phyloP scores from a whole-genome alignment of 2,888 invertebrate genomes.

The Xanthorhoe spadicearia region DNA sequence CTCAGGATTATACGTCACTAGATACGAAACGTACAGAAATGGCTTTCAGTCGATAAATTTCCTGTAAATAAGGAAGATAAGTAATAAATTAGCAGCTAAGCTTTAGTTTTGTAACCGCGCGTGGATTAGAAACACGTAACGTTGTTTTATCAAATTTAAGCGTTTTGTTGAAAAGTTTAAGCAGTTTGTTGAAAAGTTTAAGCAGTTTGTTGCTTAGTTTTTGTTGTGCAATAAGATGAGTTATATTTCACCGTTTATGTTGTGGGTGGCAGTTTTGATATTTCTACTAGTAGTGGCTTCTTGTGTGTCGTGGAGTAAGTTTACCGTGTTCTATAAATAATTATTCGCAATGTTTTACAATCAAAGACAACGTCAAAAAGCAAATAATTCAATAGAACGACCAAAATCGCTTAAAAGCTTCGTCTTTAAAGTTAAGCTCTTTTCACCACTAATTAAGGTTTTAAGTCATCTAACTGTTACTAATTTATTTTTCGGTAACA shows the following conservation, averaged over 20 bases:
- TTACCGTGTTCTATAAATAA: background rate
- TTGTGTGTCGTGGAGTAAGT: slow-evolving; percentile 51
- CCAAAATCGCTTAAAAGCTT: no score
- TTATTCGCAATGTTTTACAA: background rate
- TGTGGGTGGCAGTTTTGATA: slow-evolving; percentile 50
- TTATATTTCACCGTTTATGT: slow-evolving; percentile 42
- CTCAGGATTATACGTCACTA: slow-evolving; percentile 11
- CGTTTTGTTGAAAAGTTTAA: background rate
- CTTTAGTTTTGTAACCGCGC: slow-evolving; percentile 16
- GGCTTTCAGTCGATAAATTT: slow-evolving; percentile 10
- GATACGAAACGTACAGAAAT: slow-evolving; percentile 9
- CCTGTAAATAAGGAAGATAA: slow-evolving; percentile 20
- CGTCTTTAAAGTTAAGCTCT: no score
- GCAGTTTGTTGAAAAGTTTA: background rate
- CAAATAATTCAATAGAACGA: no score
- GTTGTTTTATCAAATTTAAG: background rate
- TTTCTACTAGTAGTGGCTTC: slow-evolving; percentile 46
- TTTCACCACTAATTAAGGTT: no score
- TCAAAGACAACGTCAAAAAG: background rate
- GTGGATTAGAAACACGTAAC: slow-evolving; percentile 14
- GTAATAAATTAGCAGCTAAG: slow-evolving; percentile 8
- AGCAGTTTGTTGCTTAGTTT: background rate
- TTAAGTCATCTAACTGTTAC: no score
- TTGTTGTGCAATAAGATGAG: slow-evolving; percentile 1
- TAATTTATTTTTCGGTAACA: no score